phyloP scores from a whole-genome alignment of 2,888 invertebrate genomes.

The Suillia variegata region DNA sequence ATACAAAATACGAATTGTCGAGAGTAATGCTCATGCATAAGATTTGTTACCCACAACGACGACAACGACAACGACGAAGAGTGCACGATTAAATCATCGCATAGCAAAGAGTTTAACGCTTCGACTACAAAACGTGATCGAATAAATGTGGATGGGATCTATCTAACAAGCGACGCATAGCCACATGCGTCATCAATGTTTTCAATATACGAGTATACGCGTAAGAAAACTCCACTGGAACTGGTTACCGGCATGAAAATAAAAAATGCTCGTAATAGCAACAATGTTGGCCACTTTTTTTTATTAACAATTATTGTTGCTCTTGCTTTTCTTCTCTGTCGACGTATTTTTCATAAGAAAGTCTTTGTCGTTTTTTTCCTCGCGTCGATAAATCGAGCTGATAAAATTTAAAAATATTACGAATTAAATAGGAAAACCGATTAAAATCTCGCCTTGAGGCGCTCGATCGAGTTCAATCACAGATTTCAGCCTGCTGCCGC shows the following conservation, averaged over 20 bases:
- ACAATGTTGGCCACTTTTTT: not conserved
- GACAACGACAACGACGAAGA: no score
- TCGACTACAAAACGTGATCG: not conserved
- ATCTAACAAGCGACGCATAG: not conserved
- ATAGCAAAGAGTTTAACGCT: no score
- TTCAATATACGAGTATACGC: not conserved
- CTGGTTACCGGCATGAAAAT: not conserved
- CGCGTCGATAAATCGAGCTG: not conserved
- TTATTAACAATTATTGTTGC: not conserved
- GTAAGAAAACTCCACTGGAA: not conserved
- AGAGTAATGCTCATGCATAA: not conserved
- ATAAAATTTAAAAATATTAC: not conserved
- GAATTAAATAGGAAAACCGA: not conserved
- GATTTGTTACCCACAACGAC: no score
- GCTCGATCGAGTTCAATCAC: not conserved
- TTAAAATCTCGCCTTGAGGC: not conserved
- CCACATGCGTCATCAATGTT: not conserved
- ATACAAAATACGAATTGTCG: no score
- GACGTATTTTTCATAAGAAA: no score
- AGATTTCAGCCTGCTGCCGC: not conserved
- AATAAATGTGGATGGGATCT: not conserved
- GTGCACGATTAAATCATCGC: conserved; percentile 1
- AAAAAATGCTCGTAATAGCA: not conserved
- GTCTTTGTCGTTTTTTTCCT: not conserved
- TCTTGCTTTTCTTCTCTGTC: not conserved